Conservation (phyloP, 2,113 vertebrate genomes). For the Promerops cafer region DNA sequence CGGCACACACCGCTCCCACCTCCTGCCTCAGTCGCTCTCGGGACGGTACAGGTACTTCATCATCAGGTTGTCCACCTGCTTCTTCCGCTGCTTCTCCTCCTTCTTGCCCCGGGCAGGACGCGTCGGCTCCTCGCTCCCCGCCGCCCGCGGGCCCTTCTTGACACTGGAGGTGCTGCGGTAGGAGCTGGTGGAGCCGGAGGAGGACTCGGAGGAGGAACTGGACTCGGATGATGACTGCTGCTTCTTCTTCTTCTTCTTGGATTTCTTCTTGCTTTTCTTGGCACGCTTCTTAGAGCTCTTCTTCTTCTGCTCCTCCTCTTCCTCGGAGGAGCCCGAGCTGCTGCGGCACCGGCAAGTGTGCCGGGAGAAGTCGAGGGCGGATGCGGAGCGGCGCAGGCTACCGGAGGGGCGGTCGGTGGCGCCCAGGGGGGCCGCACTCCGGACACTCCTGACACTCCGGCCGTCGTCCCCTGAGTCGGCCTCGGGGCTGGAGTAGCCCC, state of each 20-base stretch:
- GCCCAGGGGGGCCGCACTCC: conserved; percentile 48
- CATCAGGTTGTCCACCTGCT: conserved; percentile 92
- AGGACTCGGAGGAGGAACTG: conserved; percentile 73
- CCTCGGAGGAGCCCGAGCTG: conserved; percentile 70
- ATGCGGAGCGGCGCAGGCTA: conserved; percentile 81
- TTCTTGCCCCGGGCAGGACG: conserved; percentile 69
- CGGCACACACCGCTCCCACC: conserved; percentile 72
- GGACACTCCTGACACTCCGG: conserved; percentile 62
- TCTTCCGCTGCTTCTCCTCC: conserved; percentile 87
- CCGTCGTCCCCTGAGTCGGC: conserved; percentile 75
- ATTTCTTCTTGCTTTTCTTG: conserved; percentile 86
- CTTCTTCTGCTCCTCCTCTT: conserved; percentile 63
- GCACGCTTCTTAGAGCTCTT: conserved; percentile 77
- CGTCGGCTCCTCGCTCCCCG: conserved; percentile 22
- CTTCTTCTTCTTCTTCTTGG: conserved; percentile 77
- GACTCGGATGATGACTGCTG: conserved; percentile 72
- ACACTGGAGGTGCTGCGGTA: conserved; percentile 86
- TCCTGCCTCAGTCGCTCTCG: conserved; percentile 93
- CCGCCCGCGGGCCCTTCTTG: conserved; percentile 78
- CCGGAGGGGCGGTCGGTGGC: conserved; percentile 3
- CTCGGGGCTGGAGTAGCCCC: conserved; percentile 79
- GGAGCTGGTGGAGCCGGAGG: conserved; percentile 85
- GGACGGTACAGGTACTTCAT: conserved; percentile 97
- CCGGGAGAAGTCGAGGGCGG: conserved; percentile 79
- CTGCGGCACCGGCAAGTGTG: conserved; percentile 39